Evolutionary conservation across 2,888 invertebrate genomes (phyloP).

Genomic region (Buathra laborator): DNA sequence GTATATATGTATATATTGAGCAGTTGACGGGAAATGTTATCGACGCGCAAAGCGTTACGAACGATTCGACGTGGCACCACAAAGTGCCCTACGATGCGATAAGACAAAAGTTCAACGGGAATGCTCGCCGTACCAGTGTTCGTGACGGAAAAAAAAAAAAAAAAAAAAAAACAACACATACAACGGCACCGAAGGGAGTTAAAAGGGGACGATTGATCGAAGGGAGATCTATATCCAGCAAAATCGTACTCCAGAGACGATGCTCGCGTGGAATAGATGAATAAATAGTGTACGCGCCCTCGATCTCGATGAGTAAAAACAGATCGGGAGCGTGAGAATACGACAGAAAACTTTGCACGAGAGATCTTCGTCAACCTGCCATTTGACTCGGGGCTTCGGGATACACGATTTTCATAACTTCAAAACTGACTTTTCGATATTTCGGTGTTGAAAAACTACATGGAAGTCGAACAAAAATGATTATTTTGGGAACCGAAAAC

Average conservation of each 20-base stretch:
- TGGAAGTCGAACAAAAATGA: no score
- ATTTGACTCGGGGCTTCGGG: not conserved
- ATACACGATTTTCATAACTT: not conserved
- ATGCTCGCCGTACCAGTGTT: constrained; percentile 41
- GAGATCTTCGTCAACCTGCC: not conserved
- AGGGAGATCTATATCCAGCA: not conserved
- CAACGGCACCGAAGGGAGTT: constrained; percentile 19
- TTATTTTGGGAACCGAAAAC: not conserved
- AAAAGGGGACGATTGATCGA: constrained; percentile 27
- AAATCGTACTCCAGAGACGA: constrained; percentile 23
- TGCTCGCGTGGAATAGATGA: constrained; percentile 7
- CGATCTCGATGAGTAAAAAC: not conserved
- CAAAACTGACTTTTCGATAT: not conserved
- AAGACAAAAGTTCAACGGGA: constrained; percentile 31
- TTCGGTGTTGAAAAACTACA: no score
- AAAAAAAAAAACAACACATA: not conserved
- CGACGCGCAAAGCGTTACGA: constrained; percentile 27
- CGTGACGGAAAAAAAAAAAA: constrained; percentile 49
- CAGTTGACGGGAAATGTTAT: constrained; percentile 22
- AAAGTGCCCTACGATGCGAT: constrained; percentile 31
- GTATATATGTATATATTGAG: constrained; percentile 16
- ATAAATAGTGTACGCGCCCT: constrained; percentile 22
- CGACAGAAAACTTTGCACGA: not conserved
- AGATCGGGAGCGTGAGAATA: not conserved
- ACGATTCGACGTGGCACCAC: constrained; percentile 37